Conservation (phyloP, 2,113 vertebrate species). For the Lucifuga dentata region DNA sequence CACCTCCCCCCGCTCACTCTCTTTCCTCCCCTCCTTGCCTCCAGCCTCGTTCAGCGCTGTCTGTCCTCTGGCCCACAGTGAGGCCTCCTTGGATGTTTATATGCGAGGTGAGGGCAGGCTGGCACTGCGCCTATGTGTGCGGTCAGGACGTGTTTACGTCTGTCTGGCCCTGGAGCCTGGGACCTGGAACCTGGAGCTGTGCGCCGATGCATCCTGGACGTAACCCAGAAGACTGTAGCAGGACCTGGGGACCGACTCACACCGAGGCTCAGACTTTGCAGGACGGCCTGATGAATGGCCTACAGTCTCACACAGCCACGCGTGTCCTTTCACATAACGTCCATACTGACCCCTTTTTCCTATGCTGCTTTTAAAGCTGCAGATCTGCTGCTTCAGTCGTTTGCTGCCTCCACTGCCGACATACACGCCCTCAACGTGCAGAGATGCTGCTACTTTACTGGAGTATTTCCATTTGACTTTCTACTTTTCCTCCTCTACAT, state of each 20-base stretch:
- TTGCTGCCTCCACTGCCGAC: too few relatives aligned
- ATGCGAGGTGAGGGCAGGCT: slow-evolving; percentile 70
- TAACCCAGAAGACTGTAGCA: slow-evolving; percentile 59
- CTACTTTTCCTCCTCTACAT: too few relatives aligned
- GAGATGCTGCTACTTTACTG: background rate
- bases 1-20: background rate
- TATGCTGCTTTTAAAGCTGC: background rate
- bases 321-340: slow-evolving; percentile 51
- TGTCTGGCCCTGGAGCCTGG: slow-evolving; percentile 75
- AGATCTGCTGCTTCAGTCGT: background rate
- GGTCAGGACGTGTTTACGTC: slow-evolving; percentile 79
- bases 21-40: slow-evolving; percentile 29
- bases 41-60: slow-evolving; percentile 57
- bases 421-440: too few relatives aligned
- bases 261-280: slow-evolving; percentile 25
- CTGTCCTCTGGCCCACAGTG: slow-evolving; percentile 55
- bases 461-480: too few relatives aligned
- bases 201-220: slow-evolving; percentile 61
- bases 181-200: slow-evolving; percentile 63
- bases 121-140: slow-evolving; percentile 65
- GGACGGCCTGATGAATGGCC: slow-evolving; percentile 50
- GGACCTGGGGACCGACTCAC: slow-evolving; percentile 42
- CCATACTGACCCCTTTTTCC: slow-evolving; percentile 35
- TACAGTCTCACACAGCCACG: slow-evolving; percentile 40
- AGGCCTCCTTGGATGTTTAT: slow-evolving; percentile 72